Evolutionary conservation across 2,113 vertebrate genomes (phyloP).

Genomic region (Elephas maximus): DNA sequence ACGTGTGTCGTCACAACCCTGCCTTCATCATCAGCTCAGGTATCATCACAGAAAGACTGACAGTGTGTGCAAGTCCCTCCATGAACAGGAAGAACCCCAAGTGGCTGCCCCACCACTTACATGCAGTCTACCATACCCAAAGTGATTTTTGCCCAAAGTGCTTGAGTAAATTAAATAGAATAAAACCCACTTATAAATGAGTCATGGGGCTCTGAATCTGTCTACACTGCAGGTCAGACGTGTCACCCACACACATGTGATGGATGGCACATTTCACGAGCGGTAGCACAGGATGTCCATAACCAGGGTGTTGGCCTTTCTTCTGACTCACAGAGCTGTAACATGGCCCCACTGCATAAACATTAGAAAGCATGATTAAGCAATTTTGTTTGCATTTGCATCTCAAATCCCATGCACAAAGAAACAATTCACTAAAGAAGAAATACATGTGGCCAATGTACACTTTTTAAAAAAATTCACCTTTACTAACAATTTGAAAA

Average conservation of each 20-base stretch:
- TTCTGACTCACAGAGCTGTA: neutral
- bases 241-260: neutral
- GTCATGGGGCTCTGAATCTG: neutral
- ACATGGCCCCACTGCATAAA: neutral
- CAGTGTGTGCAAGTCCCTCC: neutral
- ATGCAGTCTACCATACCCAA: neutral
- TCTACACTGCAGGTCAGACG: no score
- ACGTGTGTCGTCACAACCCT: no score
- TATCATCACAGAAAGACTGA: neutral
- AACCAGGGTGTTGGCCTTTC: fast-evolving
- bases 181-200: neutral
- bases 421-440: neutral
- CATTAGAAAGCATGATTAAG: neutral
- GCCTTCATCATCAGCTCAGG: neutral
- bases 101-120: neutral
- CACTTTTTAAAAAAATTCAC: neutral
- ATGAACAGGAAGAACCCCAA: neutral
- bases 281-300: fast-evolving
- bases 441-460: no score
- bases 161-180: neutral
- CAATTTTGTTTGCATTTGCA: neutral
- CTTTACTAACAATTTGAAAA: neutral
- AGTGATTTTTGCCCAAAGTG: neutral
- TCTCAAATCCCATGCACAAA: neutral
- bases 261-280: neutral